phyloP scores from a whole-genome alignment of 2,888 invertebrate genomes.

The Nomada hirtipes region DNA sequence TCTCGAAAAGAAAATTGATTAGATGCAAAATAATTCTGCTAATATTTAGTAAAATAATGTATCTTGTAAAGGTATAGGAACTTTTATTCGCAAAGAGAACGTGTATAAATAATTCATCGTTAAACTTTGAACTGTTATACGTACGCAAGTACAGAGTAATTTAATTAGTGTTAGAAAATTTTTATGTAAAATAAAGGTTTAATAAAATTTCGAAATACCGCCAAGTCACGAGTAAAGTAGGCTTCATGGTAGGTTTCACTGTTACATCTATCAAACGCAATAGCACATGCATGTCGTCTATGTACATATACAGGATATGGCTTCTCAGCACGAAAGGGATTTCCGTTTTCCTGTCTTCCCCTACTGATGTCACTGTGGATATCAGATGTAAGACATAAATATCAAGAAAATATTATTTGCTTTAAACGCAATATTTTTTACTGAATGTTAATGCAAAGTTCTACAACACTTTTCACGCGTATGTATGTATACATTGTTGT shows the following conservation, averaged over 20 bases:
- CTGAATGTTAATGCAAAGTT: too few relatives aligned
- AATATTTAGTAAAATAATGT: too few relatives aligned
- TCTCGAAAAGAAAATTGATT: too few relatives aligned
- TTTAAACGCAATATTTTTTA: not conserved
- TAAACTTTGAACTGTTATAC: too few relatives aligned
- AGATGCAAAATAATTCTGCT: too few relatives aligned
- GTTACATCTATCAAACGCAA: not conserved
- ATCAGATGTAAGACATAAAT: not conserved
- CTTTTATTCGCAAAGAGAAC: too few relatives aligned
- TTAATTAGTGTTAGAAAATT: too few relatives aligned
- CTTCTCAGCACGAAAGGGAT: constrained; percentile 24
- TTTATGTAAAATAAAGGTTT: not conserved
- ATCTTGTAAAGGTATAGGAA: too few relatives aligned
- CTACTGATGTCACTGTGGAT: not conserved
- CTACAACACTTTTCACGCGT: too few relatives aligned
- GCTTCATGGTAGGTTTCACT: not conserved
- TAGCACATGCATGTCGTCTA: not conserved
- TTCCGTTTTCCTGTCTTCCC: constrained; percentile 21
- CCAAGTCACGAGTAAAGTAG: not conserved
- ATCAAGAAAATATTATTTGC: not conserved
- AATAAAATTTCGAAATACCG: not conserved
- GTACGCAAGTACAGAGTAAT: too few relatives aligned
- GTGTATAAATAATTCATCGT: too few relatives aligned
- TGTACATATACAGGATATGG: constrained; percentile 21
- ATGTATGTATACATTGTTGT: too few relatives aligned